Conservation (phyloP, 2,888 invertebrate genomes). For the Ramazzottius varieornatus region DNA sequence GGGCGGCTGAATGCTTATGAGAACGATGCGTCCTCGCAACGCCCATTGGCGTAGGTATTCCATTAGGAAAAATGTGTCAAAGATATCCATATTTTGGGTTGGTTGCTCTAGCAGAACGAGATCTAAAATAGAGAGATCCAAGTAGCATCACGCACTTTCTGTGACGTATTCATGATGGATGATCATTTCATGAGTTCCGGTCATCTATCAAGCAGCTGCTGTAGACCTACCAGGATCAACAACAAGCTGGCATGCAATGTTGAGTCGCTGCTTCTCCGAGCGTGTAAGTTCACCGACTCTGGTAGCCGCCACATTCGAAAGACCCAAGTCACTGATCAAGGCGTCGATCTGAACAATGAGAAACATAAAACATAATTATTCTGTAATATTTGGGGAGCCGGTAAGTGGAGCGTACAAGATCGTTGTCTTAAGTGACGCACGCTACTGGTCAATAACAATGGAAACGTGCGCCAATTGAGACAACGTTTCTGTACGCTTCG, state of each 20-base stretch:
- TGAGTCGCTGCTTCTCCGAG: constrained; percentile 57
- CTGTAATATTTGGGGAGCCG: too few species aligned
- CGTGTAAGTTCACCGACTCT: constrained; percentile 56
- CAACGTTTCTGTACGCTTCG: too few species aligned
- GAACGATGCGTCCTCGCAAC: constrained; percentile 44
- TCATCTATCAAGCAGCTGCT: background rate
- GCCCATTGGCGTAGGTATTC: constrained; percentile 82
- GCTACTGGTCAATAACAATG: too few species aligned
- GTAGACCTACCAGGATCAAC: constrained; percentile 26
- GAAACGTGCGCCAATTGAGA: too few species aligned
- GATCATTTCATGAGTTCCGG: too few species aligned
- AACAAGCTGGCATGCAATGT: constrained; percentile 62
- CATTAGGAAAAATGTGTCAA: constrained; percentile 76
- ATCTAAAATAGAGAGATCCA: constrained; percentile 27
- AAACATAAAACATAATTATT: constrained; percentile 5
- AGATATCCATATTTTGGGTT: constrained; percentile 65
- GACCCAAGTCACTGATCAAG: constrained; percentile 63
- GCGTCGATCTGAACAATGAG: constrained; percentile 42
- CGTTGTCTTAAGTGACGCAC: too few species aligned
- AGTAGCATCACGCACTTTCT: background rate
- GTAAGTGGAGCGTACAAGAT: too few species aligned
- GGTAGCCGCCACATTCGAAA: constrained; percentile 63
- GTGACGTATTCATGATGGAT: background rate
- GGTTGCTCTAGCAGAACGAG: constrained; percentile 65
- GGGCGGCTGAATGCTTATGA: constrained; percentile 71